phyloP scores from a whole-genome alignment of 2,888 invertebrate genomes.

The Philhelius pedissequus region DNA sequence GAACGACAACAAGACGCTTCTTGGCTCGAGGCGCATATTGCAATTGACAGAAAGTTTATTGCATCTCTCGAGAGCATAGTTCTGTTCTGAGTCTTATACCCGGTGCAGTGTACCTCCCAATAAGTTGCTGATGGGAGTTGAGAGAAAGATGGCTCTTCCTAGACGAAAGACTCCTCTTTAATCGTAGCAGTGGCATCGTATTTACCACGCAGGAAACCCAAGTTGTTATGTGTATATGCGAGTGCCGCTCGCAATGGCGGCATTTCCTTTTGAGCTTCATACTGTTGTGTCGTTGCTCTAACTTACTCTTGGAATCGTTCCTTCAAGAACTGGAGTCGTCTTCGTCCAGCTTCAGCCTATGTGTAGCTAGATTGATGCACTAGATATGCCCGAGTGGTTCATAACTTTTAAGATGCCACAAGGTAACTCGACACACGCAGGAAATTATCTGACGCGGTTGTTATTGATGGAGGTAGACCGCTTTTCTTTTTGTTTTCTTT shows the following conservation, averaged over 20 bases:
- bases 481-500: background rate
- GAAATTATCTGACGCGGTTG: constrained; percentile 43
- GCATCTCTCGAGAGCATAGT: constrained; percentile 41
- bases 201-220: constrained; percentile 46
- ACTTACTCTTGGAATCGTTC: background rate
- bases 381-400: constrained; percentile 64
- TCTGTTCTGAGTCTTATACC: constrained; percentile 14
- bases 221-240: background rate
- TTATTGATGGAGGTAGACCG: background rate
- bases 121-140: constrained; percentile 11
- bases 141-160: constrained; percentile 41
- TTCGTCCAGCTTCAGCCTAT: constrained; percentile 32
- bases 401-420: constrained; percentile 41
- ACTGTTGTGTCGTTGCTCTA: constrained; percentile 20
- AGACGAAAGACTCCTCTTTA: constrained; percentile 60
- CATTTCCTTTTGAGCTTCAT: constrained; percentile 61
- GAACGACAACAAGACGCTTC: constrained; percentile 34
- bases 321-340: constrained; percentile 20
- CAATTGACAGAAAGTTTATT: constrained; percentile 69
- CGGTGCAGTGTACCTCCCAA: background rate
- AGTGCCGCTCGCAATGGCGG: constrained; percentile 27
- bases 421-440: constrained; percentile 59
- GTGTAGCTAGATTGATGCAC: constrained; percentile 64
- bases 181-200: constrained; percentile 61
- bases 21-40: constrained; percentile 63